Evolutionary conservation across 2,888 invertebrate genomes (phyloP), one percentile per base, ranked within the genome.

Genomic region (Pterostichus madidus): DNA sequence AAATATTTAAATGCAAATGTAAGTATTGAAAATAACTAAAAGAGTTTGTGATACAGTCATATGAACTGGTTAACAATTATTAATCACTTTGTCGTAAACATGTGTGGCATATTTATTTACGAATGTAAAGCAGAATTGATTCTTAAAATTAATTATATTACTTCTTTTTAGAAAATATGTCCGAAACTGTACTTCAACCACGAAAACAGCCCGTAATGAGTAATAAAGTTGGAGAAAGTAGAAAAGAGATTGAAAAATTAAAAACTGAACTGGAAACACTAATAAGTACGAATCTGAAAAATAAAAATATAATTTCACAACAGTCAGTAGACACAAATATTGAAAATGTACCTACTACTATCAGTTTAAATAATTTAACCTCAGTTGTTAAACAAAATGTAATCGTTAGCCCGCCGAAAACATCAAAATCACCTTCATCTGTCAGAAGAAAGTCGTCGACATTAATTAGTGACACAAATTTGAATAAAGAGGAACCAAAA

Each of bases 211-310:
- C 44, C 15, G 31, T 39, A 15, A 17, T 44, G 68, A 71, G 44
- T 61, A 84, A 86, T 78, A 86, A 86, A 84, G 86, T 88, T 52
- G 85, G 85, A 56, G 86, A 88, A 84, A 88, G 89, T 17, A 88
- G 87, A 84, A 86, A 86, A 78, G 89, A 90, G 86, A 89, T 90
- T 71, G 89, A 89, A 85, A 85, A 87, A 76, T 84, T 89, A 39
- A 89, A 88, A 85, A 86, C 86, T 13, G 88, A 89, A 85, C 85
- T 89, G 68, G 86, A 89, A 85, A 86, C 86, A 83, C 84, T 89
- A 39, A 87, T 90, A 24, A 87, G 86, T 79, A 84, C 85, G 59
- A 88, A 87, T 59, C 85, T 86, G 49, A 86, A 84, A 77, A 79
- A 83, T 52, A 44, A 79, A 79, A 39, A 39, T 44, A 24, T 31